Percentiles rank a stretch among this genome's conserved stretches.
phyloP scores from a whole-genome alignment of 2,113 vertebrate species.

The Amia ocellicauda region DNA sequence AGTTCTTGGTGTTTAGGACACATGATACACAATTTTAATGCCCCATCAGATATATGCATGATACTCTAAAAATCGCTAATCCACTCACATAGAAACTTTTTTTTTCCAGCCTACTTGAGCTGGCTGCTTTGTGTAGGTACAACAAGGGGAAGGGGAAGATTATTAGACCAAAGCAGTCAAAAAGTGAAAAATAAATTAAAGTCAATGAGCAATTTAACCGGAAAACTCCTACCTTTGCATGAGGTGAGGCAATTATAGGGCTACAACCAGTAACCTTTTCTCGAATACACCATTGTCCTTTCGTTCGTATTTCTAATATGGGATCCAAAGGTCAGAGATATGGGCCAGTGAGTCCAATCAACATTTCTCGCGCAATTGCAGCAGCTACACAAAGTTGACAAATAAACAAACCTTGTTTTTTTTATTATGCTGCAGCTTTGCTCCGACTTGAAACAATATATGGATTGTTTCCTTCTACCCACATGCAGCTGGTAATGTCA shows the following conservation, averaged over 20 bases:
- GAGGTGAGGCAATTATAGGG: background rate
- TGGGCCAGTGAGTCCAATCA: background rate
- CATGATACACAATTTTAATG: too few relatives aligned
- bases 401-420: background rate
- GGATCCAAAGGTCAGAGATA: background rate
- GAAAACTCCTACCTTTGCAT: background rate
- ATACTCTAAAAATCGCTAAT: too few relatives aligned
- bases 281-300: background rate
- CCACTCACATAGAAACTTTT: too few relatives aligned
- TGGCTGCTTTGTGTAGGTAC: too few relatives aligned
- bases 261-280: background rate
- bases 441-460: background rate
- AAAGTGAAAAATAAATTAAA: background rate
- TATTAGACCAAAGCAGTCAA: too few relatives aligned
- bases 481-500: conserved; percentile 1
- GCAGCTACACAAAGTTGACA: background rate
- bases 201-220: background rate
- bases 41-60: too few relatives aligned
- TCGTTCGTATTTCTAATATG: background rate
- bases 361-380: background rate
- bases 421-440: background rate
- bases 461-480: background rate
- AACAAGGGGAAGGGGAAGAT: too few relatives aligned
- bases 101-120: too few relatives aligned
- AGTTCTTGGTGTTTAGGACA: too few relatives aligned